Evolutionary conservation across 2,113 vertebrate species (phyloP).

Genomic region (Vicugna pacos): DNA sequence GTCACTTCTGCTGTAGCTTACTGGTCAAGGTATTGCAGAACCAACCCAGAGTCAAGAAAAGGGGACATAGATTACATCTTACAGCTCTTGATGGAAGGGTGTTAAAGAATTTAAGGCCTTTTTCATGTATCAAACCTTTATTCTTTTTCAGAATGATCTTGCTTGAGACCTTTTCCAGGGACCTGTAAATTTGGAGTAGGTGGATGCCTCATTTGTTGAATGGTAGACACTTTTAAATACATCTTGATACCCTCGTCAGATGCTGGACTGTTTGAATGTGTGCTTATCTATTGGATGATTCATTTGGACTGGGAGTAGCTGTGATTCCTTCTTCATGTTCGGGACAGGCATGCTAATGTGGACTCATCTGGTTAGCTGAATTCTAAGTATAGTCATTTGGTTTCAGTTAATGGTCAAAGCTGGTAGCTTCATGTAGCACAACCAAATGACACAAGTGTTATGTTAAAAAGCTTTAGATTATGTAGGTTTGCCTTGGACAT

Average conservation of each 20-base stretch:
- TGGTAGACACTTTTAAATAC: not conserved
- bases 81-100: not conserved
- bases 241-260: not conserved
- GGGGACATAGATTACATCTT: not conserved
- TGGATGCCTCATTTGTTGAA: not conserved
- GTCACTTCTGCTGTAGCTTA: not conserved
- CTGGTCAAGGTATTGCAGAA: not conserved
- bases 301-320: not conserved
- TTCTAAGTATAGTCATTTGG: not conserved
- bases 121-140: not conserved
- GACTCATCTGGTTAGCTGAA: not conserved
- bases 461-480: constrained; percentile 26
- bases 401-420: not conserved
- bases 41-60: not conserved
- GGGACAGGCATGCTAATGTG: not conserved
- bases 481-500: not conserved
- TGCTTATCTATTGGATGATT: not conserved
- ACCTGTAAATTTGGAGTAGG: not conserved
- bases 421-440: not conserved
- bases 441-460: not conserved
- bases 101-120: not conserved
- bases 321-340: constrained; percentile 24
- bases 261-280: not conserved
- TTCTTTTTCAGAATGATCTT: not conserved
- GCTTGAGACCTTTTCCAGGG: not conserved